Evolutionary conservation across 2,797 vertebrate species (phyloP).

Genomic region (Cuculus canorus): DNA sequence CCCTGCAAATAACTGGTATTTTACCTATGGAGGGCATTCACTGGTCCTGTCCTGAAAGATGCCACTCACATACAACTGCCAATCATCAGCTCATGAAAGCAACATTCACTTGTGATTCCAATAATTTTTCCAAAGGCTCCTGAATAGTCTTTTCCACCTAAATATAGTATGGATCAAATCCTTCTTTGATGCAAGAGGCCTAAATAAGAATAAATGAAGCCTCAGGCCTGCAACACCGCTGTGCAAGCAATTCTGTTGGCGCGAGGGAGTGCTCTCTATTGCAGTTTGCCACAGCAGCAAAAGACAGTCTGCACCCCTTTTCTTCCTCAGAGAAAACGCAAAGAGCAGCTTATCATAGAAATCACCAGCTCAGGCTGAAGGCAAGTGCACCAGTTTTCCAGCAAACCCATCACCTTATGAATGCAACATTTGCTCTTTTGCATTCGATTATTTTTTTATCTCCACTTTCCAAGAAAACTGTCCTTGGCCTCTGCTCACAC

Average conservation of each 20-base stretch:
- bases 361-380: not conserved
- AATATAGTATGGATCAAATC: not conserved
- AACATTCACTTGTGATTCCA: not conserved
- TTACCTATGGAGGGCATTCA: not conserved
- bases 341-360: not conserved
- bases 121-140: not conserved
- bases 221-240: not conserved
- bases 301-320: not conserved
- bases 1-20: not conserved
- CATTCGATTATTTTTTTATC: not conserved
- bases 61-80: not conserved
- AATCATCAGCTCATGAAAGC: not conserved
- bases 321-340: not conserved
- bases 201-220: not conserved
- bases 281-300: not conserved
- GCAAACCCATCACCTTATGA: not conserved
- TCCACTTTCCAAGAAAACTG: not conserved
- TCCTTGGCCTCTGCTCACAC: rapidly evolving
- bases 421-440: not conserved
- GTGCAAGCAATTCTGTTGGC: not conserved
- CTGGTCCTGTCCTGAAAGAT: not conserved
- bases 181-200: not conserved
- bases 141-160: not conserved
- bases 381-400: not conserved
- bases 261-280: rapidly evolving